A percentile compares a stretch with the other conserved stretches of the same genome.
Conservation (phyloP, 64 coral and sea anemone genomes). For the Hydrozoanthus tunicans region DNA sequence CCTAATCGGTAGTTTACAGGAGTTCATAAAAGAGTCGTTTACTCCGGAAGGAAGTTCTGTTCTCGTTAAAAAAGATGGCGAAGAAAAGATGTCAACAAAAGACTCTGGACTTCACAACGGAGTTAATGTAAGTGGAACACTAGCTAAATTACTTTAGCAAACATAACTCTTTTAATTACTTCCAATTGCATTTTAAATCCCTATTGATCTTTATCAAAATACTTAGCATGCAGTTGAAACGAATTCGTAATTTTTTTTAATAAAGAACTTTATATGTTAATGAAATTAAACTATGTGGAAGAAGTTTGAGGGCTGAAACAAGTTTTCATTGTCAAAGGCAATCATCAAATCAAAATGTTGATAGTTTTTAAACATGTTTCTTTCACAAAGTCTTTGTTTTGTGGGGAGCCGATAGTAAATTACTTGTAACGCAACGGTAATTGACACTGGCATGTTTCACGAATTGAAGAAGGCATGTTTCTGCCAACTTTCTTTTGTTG, state of each 20-base stretch:
- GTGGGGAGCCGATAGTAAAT: background rate
- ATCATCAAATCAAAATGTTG: background rate
- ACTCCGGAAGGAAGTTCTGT: constrained; percentile 19
- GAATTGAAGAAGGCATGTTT: background rate
- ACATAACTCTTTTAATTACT: constrained; percentile 56
- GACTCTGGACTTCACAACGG: background rate
- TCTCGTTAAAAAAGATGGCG: background rate
- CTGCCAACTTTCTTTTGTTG: background rate
- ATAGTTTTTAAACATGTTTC: background rate
- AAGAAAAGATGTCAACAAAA: constrained; percentile 24
- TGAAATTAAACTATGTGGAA: no score
- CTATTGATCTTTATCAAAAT: background rate
- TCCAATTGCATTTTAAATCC: constrained; percentile 4
- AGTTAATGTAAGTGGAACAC: constrained; percentile 40
- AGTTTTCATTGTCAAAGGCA: background rate
- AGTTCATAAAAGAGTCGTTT: constrained; percentile 49
- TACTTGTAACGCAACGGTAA: no score
- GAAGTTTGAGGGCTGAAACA: no score
- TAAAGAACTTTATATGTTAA: background rate
- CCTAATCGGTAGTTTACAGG: constrained; percentile 44
- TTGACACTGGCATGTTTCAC: background rate
- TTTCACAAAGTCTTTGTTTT: background rate
- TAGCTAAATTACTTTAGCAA: constrained; percentile 29
- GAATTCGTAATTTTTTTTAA: background rate
- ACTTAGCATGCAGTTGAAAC: background rate